Conservation (phyloP, 2,888 invertebrate genomes). For the Tanypteryx hageni region DNA sequence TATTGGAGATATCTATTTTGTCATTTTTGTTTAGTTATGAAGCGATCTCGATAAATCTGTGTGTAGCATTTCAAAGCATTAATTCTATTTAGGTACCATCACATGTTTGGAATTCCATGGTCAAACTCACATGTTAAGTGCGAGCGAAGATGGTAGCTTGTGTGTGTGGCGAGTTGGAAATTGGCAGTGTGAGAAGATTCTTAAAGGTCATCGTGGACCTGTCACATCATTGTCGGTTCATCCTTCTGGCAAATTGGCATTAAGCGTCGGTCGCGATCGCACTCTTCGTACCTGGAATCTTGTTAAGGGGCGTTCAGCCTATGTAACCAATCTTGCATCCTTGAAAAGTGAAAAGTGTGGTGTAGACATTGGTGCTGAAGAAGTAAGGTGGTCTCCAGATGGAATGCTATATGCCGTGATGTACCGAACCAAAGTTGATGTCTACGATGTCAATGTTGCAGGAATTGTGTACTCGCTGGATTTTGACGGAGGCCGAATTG, state of each 20-base stretch:
- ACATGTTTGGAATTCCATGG: conserved; percentile 87
- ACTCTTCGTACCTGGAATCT: conserved; percentile 95
- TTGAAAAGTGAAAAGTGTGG: conserved; percentile 77
- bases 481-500: conserved; percentile 82
- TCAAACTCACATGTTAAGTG: conserved; percentile 86
- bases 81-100: conserved; percentile 79
- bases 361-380: conserved; percentile 74
- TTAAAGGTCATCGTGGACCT: conserved; percentile 83
- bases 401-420: conserved; percentile 87
- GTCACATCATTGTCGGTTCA: conserved; percentile 89
- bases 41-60: no score
- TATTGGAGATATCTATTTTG: no score
- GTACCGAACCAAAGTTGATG: conserved; percentile 84
- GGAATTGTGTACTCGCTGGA: conserved; percentile 83
- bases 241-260: conserved; percentile 91
- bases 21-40: no score
- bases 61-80: not conserved
- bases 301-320: conserved; percentile 92
- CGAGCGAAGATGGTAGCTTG: conserved; percentile 90
- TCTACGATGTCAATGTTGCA: conserved; percentile 89
- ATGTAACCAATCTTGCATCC: conserved; percentile 89
- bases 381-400: conserved; percentile 83
- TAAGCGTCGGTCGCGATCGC: conserved; percentile 91
- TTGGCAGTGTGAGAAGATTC: conserved; percentile 85
- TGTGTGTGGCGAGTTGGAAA: conserved; percentile 88